Conservation (phyloP, 1,140 invertebrate genomes). For the Nephotettix cincticeps region DNA sequence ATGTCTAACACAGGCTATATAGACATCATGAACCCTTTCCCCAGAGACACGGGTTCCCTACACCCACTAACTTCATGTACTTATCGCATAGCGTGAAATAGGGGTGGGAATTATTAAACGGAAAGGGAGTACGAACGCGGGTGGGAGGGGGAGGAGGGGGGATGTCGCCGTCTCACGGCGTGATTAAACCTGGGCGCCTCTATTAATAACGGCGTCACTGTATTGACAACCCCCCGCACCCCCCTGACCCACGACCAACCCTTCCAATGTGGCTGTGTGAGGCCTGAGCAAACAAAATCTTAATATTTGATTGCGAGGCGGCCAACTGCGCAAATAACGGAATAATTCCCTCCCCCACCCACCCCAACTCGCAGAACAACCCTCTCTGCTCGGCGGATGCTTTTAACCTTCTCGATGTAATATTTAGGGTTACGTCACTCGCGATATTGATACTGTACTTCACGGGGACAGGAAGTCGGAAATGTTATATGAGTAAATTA, state of each 20-base stretch:
- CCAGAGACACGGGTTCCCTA: too few relatives aligned
- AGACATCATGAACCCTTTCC: too few relatives aligned
- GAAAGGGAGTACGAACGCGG: neutral
- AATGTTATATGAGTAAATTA: too few relatives aligned
- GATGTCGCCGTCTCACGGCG: neutral
- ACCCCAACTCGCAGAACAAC: too few relatives aligned
- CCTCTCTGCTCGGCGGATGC: too few relatives aligned
- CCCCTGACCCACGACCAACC: neutral
- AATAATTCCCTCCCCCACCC: neutral
- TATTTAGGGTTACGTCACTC: too few relatives aligned
- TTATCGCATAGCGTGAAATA: slow-evolving; percentile 22
- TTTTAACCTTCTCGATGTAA: too few relatives aligned
- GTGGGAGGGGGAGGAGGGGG: neutral
- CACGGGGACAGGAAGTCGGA: too few relatives aligned
- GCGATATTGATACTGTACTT: too few relatives aligned
- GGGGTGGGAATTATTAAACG: slow-evolving; percentile 17
- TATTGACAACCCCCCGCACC: neutral
- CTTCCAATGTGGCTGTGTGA: neutral
- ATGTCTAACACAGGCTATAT: too few relatives aligned
- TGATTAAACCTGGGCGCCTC: neutral
- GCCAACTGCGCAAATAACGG: slow-evolving; percentile 21
- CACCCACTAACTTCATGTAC: neutral
- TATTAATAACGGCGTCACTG: neutral
- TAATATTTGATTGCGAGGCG: slow-evolving; percentile 18
- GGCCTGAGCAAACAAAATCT: slow-evolving; percentile 18